Percentiles rank a stretch among this genome's conserved stretches.
These are phyloP conservation scores for Callithrix jacchus DNA, from an alignment of 2,113 vertebrate species.

Conservation along the genomic window DNA sequence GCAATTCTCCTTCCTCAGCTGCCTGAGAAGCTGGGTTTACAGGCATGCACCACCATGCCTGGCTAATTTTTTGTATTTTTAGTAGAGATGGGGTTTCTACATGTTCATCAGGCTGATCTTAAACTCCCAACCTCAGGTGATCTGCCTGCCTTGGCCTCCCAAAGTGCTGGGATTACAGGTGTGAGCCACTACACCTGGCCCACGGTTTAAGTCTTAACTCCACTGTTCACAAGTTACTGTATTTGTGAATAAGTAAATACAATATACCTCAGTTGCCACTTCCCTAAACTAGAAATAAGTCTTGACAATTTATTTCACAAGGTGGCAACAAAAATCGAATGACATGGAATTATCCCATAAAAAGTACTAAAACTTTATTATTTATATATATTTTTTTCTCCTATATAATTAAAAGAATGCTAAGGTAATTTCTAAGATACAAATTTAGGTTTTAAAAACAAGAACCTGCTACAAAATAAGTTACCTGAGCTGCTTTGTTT, in stretches of 20 bases:
- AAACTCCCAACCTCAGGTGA: too few relatives aligned
- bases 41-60: too few relatives aligned
- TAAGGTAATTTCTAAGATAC: constrained; percentile 29
- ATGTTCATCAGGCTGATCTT: too few relatives aligned
- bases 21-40: too few relatives aligned
- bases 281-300: neutral
- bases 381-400: neutral
- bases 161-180: too few relatives aligned
- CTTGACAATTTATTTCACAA: neutral
- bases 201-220: neutral
- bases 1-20: too few relatives aligned
- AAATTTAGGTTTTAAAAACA: neutral
- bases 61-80: too few relatives aligned
- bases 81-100: too few relatives aligned
- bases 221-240: neutral
- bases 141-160: too few relatives aligned
- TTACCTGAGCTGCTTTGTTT: constrained; percentile 92
- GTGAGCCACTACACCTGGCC: too few relatives aligned
- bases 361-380: neutral
- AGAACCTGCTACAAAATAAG: neutral
- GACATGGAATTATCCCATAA: neutral
- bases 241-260: neutral
- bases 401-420: neutral
- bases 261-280: neutral
- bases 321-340: neutral